Base-by-base conservation (phyloP, 2,888 invertebrate species). In the Netelia fuscicornis region DNA sequence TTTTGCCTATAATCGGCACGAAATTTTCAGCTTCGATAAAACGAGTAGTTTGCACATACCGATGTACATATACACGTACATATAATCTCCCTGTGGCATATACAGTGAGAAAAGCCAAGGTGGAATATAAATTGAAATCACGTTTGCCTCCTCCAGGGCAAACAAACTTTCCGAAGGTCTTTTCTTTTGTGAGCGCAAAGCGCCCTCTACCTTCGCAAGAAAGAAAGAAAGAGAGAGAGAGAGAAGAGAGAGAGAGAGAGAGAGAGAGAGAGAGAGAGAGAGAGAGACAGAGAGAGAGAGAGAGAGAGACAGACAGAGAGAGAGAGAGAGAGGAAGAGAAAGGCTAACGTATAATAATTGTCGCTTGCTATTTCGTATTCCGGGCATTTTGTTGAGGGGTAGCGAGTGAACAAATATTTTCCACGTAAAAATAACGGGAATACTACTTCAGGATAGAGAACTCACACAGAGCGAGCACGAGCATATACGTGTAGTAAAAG, bases 91-190 rank as follows among this genome's bases (percentile, higher is more conserved):
- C 23, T 62, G 64, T 54, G 42, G 54, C 44, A 17, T 25, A 17
- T n/a, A n/a, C 17, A 25, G 13, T n/a, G 54, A 76, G 68, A 70
- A 58, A 72, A 44, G 44, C 60, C 23, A 74, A 60, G 30, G 67
- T 25, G 37, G 58, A 78, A 78, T 83, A 68, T 52, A 72, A 81
- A 83, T 83, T 78, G 77, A 82, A 82, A 82, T 82, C 76, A 78
- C 83, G 78, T 68, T 74, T 78, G 72, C 70, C 76, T 83, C 62
- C 72, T 54, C 68, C 58, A 23, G 60, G 25, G 60, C 67, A 68
- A 81, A 74, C 74, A 67, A 71, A 68, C 68, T 74, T 77, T 65
- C 56, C 25, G 62, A 17, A 54, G 74, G 74, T 58, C 54, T 77
- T 78, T 74, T 60, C 74, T 74, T 60, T 68, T 74, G 42, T 62